Conservation (phyloP, 2,113 vertebrate species). For the Chaetorhynchus papuensis region DNA sequence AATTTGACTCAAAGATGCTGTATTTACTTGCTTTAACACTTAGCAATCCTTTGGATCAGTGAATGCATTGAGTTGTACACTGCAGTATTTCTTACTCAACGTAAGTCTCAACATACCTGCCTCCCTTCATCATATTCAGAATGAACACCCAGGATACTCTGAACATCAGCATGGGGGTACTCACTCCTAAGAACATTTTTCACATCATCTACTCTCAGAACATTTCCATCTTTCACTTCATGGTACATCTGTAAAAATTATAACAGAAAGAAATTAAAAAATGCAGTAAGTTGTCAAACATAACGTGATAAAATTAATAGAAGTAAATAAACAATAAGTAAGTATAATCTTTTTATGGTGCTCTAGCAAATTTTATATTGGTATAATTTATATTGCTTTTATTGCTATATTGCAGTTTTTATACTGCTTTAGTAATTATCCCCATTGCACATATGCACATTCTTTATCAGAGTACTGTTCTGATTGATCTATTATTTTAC, state of each 20-base stretch:
- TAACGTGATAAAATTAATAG: neutral
- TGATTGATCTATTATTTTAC: neutral
- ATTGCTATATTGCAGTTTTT: neutral
- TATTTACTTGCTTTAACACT: neutral
- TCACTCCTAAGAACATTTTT: conserved; percentile 76
- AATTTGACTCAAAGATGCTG: neutral
- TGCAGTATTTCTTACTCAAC: neutral
- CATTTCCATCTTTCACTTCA: conserved; percentile 70
- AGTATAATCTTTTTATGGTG: neutral
- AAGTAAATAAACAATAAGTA: neutral
- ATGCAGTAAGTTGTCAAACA: neutral
- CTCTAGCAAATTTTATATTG: neutral
- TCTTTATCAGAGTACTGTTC: neutral
- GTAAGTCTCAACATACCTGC: conserved; percentile 71
- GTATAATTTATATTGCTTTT: neutral
- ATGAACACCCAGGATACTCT: conserved; percentile 76
- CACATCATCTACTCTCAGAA: conserved; percentile 79
- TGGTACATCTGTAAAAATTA: conserved; percentile 82
- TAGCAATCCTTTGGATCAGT: neutral
- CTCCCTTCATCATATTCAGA: conserved; percentile 85
- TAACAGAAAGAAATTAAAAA: neutral
- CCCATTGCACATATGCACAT: neutral
- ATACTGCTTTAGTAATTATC: neutral
- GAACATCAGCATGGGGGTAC: conserved; percentile 79
- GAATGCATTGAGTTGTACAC: neutral